phyloP scores from a whole-genome alignment of 2,113 vertebrate species.

The Elachura formosa region DNA sequence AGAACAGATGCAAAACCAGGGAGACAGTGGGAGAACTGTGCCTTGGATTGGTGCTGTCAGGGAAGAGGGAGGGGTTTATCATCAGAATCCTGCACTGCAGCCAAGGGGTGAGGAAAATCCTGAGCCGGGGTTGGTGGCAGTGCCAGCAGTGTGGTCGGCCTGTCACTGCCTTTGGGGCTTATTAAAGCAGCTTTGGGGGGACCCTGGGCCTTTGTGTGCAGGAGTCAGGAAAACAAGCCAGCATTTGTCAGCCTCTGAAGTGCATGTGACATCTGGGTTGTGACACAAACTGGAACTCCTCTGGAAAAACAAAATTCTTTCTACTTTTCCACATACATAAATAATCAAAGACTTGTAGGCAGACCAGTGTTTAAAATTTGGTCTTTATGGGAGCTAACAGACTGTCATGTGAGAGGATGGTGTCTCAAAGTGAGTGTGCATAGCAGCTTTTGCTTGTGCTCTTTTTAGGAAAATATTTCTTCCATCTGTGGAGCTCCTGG shows the following conservation, averaged over 20 bases:
- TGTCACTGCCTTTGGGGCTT: neutral
- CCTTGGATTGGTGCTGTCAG: neutral
- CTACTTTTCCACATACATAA: neutral
- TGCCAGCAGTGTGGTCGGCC: neutral
- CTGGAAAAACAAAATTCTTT: neutral
- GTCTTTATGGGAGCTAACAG: neutral
- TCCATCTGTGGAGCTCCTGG: neutral
- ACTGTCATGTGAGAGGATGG: neutral
- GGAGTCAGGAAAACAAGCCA: neutral
- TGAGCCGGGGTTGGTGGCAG: neutral
- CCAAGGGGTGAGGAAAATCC: neutral
- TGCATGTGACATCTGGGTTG: neutral
- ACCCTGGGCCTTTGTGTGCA: neutral
- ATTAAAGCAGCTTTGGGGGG: neutral
- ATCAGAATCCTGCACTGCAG: accelerated
- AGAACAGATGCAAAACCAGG: neutral
- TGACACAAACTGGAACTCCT: neutral
- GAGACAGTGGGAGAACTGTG: neutral
- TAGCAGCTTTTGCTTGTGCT: neutral
- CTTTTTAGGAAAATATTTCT: neutral
- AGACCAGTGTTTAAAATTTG: neutral
- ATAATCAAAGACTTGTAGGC: neutral
- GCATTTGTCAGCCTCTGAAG: neutral
- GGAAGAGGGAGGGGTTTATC: neutral
- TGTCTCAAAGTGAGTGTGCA: neutral